Percentiles rank a stretch among this genome's conserved stretches.
Evolutionary conservation across 2,113 vertebrate species (phyloP).

Genomic region (Myotis davidii): DNA sequence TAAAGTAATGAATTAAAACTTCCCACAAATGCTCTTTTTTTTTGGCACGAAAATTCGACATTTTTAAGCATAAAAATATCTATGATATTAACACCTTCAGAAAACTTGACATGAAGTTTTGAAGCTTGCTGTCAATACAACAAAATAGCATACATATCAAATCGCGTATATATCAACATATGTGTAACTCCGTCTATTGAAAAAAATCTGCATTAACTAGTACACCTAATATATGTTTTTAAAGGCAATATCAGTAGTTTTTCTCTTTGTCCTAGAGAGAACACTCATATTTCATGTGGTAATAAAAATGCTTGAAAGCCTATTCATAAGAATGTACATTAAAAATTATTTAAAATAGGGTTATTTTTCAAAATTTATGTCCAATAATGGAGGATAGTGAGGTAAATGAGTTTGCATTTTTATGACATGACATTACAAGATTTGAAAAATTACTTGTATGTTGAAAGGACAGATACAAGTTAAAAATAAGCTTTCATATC

Average conservation of each 20-base stretch:
- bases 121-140: too few relatives aligned
- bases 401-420: background rate
- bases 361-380: background rate
- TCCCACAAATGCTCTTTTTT: too few relatives aligned
- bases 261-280: background rate
- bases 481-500: background rate
- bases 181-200: too few relatives aligned
- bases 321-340: background rate
- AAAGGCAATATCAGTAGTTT: background rate
- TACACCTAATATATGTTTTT: background rate
- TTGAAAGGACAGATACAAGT: background rate
- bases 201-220: too few relatives aligned
- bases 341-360: background rate
- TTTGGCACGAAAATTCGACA: too few relatives aligned
- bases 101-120: too few relatives aligned
- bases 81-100: too few relatives aligned
- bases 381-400: background rate
- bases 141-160: too few relatives aligned
- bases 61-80: too few relatives aligned
- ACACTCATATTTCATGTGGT: background rate
- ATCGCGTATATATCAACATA: too few relatives aligned
- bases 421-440: background rate
- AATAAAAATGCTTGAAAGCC: background rate
- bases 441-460: background rate
- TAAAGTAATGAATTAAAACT: too few relatives aligned